Evolutionary conservation across 2,888 invertebrate species (phyloP), one percentile per base, ranked within the genome.

Genomic region (Lutraria lutraria): DNA sequence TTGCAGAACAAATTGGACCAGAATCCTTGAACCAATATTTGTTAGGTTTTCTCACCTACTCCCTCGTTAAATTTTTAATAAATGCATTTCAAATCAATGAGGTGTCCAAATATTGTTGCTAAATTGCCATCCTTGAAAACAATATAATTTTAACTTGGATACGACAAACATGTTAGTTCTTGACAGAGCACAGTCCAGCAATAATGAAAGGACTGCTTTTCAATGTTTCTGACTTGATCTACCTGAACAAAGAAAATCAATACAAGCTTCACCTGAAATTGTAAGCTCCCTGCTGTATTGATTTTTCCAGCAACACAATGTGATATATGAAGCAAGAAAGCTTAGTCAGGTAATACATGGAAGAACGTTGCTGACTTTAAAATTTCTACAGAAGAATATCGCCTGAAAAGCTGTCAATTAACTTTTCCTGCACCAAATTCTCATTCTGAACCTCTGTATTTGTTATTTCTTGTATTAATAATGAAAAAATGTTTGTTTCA

Each of bases 161-260:
- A 76, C 76, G 31, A 25, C 29, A 19, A 34, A 76, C 34, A 76
- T 25, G 34, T 76, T 76, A 25, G 31, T 19, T 31, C 76, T 10
- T 34, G 76, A 34, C 19, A 34, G 76, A 13, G 25, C 76, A 76
- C 76, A 76, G 76, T 76, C 76, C 34, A 76, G 16, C 15, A 76
- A 76, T 76, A 76, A 31, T 34, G 76, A 76, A 76, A 25, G 16
- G 76, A 76, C 31, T 68, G 63, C 25, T 68, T 68, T 68, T 68
- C 63, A 76, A 13, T 31, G 34, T 31, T 76, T 76, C 76, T 54
- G 25, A n/a, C 19, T 43, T 19, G 34, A 81, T 81, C 52, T 53
- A 81, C 81, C 53, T 81, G 52, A 52, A 81, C 81, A 81, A 81
- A 81, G 43, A 34, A 34, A 25, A 81, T 81, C 81, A 81, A 81